Conservation (phyloP, 2,113 vertebrate species). For the Ciconia boyciana region DNA sequence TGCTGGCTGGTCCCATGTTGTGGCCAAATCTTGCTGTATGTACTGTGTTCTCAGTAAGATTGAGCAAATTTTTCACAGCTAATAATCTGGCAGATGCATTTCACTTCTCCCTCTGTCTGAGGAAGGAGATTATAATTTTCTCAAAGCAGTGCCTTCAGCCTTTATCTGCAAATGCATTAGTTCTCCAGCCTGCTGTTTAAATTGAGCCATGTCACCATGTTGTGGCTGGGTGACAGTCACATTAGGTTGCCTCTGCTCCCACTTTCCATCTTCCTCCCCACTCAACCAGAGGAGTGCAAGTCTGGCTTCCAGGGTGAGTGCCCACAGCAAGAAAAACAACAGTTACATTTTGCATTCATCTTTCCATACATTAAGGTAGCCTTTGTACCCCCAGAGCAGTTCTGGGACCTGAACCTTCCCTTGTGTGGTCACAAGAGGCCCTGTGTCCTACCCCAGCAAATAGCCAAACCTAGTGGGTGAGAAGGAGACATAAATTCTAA, state of each 20-base stretch:
- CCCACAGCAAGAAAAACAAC: not conserved
- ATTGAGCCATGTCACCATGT: not conserved
- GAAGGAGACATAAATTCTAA: constrained; percentile 27
- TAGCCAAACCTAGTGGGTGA: not conserved
- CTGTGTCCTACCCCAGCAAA: not conserved
- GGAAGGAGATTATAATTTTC: constrained; percentile 41
- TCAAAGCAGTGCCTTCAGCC: constrained; percentile 38
- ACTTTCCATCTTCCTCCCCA: not conserved
- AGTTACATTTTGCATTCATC: not conserved
- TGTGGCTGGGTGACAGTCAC: not conserved
- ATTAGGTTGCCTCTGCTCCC: not conserved
- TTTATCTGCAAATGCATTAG: constrained; percentile 38
- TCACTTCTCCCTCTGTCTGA: constrained; percentile 12
- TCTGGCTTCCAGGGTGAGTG: not conserved
- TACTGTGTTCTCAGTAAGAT: not conserved
- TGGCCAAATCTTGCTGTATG: not conserved
- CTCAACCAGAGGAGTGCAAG: not conserved
- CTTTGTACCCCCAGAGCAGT: not conserved
- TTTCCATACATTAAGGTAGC: not conserved
- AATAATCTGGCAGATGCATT: constrained; percentile 26
- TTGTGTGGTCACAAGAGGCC: not conserved
- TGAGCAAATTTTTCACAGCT: not conserved
- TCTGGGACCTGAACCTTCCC: not conserved
- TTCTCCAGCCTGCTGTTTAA: constrained; percentile 22
- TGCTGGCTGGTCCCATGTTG: not conserved